Base-by-base conservation (phyloP, 2,113 vertebrate genomes). In the Archilochus colubris region DNA sequence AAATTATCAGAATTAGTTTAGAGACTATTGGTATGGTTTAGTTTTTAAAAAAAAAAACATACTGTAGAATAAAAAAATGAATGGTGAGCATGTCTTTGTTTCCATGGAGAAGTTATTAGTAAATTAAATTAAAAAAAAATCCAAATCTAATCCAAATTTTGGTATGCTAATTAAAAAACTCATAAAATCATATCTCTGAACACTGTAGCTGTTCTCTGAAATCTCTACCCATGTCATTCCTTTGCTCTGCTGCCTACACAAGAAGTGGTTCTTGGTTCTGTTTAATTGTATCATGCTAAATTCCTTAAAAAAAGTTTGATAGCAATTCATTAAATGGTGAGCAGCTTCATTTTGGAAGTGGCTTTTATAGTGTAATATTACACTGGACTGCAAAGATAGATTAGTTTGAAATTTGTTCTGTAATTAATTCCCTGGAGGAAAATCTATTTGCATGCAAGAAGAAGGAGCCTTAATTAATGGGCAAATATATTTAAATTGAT, bases 361-460 rank as follows among this genome's bases (percentile, higher is more conserved):
- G 74, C 40, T 88, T 94, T 88, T 90, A 63, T 11, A 75, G 79
- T 7, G 6, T 54, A 57, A 57, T 67, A 80, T 83, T 91, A 76
- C 57, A 81, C 31, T 81, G 91, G 85, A 91, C 93, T 90, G 94
- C 82, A 86, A 89, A 93, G 93, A 95, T n/a, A 94, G 84, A 95
- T 96, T 87, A 95, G 72, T 84, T 81, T 84, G 82, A 90, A 94
- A 95, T 94, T 77, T 90, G 57, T 90, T 95, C 94, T 81, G 51
- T 90, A 96, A 95, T 96, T 96, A 95, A 96, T 91, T 88, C 94
- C 94, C 94, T 43, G 73, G 73, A 93, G 93, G 88, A 72, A 95
- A 95, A 75, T 74, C 87, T 89, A 93, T 93, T 95, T 89, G 75
- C 64, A 95, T 95, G 88, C 79, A 94, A 90, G 89, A 95, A 88